Evolutionary conservation across 1,140 invertebrate species (phyloP), one percentile per base, ranked within the genome.

Genomic region (Aphidius ervi): DNA sequence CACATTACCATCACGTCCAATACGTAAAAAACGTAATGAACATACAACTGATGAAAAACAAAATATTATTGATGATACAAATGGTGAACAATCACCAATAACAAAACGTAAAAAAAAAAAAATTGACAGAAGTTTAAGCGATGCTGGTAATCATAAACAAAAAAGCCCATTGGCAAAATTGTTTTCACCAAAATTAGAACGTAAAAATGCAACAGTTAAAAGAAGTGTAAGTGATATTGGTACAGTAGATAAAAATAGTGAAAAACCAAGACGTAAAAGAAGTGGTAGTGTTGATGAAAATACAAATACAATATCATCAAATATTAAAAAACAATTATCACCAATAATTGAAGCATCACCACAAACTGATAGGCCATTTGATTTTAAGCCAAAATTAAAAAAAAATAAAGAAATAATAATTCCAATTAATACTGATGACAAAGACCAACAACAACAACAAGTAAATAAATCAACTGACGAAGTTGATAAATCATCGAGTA

Each of bases 261-360:
- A 58, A 70, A 76, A 23, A 82, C 48, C 20, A 59, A 58, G 9
- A 62, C 70, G 76, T 6, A 77, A 76, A 40, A 59, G 74, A 9
- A 79, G 74, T 64, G 74, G 70, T 37, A 81, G 74, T 63, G 78
- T 81, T 43, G 76, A 70, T 56, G 78, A 82, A 58, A 16, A 54
- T 5, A n/a, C 5, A 42, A 68, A 67, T 23, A 40, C 40, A 54
- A 63, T 56, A 6, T 48, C 60, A 9, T 58, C 66, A 5, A 61
- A 74, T 2, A 73, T 70, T 60, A 87, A 85, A 70, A 84, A 85
- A 57, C 88, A 88, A 68, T 67, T 91, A n/a, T 89, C 88, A 16
- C 89, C 88, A 0, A 91, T 91, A 59, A 90, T 90, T 55, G 88
- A 91, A 77, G 74, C 76, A 73, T 84, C 78, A 74, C 83, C 70